phyloP scores from a whole-genome alignment of 2,888 invertebrate genomes.

The Lissonota sp. region DNA sequence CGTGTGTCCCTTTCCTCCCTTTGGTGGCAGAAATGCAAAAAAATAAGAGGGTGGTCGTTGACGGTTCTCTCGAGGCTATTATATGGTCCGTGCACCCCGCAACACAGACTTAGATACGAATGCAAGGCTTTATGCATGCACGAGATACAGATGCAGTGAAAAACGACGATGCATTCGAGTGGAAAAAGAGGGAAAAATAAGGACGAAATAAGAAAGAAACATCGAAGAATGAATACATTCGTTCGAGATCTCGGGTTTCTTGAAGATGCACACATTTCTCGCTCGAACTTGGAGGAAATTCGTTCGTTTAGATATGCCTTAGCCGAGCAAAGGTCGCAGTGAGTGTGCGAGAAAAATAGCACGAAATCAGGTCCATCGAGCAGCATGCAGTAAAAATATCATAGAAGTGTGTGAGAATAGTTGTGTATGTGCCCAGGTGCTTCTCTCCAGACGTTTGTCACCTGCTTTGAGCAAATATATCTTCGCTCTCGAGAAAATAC shows the following conservation, averaged over 20 bases:
- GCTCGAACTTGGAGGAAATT: conserved; percentile 43
- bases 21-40: conserved; percentile 68
- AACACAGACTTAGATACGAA: conserved; percentile 24
- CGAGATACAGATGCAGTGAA: conserved; percentile 76
- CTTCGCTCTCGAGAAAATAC: conserved; percentile 31
- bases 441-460: conserved; percentile 61
- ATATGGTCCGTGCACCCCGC: conserved; percentile 22
- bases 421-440: conserved; percentile 62
- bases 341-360: conserved; percentile 32
- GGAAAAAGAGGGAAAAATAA: conserved; percentile 75
- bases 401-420: conserved; percentile 16
- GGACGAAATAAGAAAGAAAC: conserved; percentile 59
- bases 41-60: conserved; percentile 67
- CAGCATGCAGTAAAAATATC: conserved; percentile 1
- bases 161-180: conserved; percentile 72
- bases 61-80: conserved; percentile 54
- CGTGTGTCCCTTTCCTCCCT: conserved; percentile 24
- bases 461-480: conserved; percentile 64
- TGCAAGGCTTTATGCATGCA: conserved; percentile 15
- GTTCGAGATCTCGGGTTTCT: conserved; percentile 61
- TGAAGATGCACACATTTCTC: conserved; percentile 51
- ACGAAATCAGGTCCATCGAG: conserved; percentile 7
- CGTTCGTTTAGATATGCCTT: conserved; percentile 16
- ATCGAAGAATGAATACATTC: not conserved
- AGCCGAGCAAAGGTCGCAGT: conserved; percentile 12